Evolutionary conservation across 1,140 invertebrate genomes (phyloP).

Genomic region (Trypoxylus dichotomus): DNA sequence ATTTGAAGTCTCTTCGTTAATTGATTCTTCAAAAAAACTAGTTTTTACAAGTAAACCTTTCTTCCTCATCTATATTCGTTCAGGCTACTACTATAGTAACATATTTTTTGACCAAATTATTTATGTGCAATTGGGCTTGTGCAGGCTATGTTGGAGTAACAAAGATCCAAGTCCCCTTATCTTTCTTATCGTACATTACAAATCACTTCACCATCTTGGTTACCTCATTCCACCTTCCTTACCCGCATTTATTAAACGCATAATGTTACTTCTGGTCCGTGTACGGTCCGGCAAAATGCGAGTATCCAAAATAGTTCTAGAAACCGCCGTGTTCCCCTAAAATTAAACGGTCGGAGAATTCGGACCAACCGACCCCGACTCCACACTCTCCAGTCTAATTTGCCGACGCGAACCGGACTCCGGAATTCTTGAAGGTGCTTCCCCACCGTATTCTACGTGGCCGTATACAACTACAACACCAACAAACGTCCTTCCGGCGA

Average conservation of each 20-base stretch:
- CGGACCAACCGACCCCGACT: slow-evolving; percentile 46
- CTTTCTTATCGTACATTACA: background rate
- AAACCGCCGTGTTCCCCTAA: slow-evolving; percentile 34
- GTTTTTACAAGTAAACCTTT: too few species aligned
- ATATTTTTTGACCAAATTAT: too few species aligned
- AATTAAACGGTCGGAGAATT: slow-evolving; percentile 52
- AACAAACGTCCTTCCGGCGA: background rate
- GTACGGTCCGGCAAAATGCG: slow-evolving; percentile 8
- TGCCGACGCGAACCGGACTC: slow-evolving; percentile 34
- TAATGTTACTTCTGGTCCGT: background rate
- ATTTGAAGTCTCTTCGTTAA: too few species aligned
- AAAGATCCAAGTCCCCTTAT: background rate
- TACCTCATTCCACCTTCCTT: background rate
- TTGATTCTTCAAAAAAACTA: too few species aligned
- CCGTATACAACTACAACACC: slow-evolving; percentile 37
- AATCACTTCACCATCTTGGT: background rate
- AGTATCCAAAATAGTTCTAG: slow-evolving; percentile 7
- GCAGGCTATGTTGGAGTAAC: too few species aligned
- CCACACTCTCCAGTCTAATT: slow-evolving; percentile 41
- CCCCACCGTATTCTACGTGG: slow-evolving; percentile 6
- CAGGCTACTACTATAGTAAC: too few species aligned
- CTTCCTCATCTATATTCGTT: too few species aligned
- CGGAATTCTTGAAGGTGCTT: slow-evolving; percentile 49
- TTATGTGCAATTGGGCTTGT: too few species aligned
- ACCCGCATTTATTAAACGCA: background rate